phyloP scores from a whole-genome alignment of 2,113 vertebrate species.

The Chaetura pelagica region DNA sequence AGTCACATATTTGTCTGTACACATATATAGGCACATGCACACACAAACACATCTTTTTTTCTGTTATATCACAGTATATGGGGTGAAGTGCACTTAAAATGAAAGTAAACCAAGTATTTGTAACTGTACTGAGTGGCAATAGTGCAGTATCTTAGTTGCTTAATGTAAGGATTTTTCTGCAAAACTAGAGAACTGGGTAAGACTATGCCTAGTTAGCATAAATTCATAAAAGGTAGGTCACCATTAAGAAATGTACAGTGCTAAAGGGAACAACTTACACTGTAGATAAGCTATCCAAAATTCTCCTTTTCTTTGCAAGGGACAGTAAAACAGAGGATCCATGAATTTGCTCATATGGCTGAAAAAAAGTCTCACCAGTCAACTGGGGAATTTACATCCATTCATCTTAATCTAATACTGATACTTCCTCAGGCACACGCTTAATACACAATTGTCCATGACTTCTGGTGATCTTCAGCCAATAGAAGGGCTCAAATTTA shows the following conservation, averaged over 20 bases:
- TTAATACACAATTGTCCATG: neutral
- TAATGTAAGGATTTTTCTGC: neutral
- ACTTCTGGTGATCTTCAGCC: neutral
- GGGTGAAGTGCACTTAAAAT: neutral
- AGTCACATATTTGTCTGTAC: neutral
- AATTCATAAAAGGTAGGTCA: neutral
- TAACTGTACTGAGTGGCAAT: neutral
- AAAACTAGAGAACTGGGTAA: neutral
- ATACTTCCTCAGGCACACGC: neutral
- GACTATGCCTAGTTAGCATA: neutral
- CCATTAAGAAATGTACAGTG: neutral
- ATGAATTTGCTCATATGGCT: neutral
- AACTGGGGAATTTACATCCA: neutral
- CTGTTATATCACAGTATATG: neutral
- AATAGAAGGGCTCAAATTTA: neutral
- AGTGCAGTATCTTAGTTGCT: neutral
- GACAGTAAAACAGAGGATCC: neutral
- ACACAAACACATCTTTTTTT: neutral
- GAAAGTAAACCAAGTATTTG: neutral
- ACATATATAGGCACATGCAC: neutral
- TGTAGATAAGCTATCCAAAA: neutral
- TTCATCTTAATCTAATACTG: neutral
- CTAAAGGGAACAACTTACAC: neutral
- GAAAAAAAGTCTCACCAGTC: neutral
- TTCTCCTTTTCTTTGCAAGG: neutral